Percentiles rank a stretch among this genome's conserved stretches.
Conservation (phyloP, 2,113 vertebrate species). For the Nymphicus hollandicus region DNA sequence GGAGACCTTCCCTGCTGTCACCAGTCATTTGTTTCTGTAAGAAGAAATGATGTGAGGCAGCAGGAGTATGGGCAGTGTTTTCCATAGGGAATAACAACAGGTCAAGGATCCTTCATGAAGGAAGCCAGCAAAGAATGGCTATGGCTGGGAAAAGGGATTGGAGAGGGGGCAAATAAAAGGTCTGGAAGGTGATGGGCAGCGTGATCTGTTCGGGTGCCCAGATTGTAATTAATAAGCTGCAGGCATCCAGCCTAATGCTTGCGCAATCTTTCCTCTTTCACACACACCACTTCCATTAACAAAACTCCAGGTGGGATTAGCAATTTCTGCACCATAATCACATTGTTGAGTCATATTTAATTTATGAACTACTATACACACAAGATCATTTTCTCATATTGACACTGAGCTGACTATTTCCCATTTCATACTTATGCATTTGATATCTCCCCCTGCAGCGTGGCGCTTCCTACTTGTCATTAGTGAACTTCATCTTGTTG, state of each 20-base stretch:
- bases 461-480: conserved; percentile 3
- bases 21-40: background rate
- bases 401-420: conserved; percentile 21
- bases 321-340: conserved; percentile 30
- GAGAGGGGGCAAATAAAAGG: background rate
- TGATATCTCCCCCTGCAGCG: conserved; percentile 13
- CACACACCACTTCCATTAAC: background rate
- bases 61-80: background rate
- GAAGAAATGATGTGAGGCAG: background rate
- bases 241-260: background rate
- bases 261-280: background rate
- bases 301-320: conserved; percentile 26
- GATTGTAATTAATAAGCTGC: background rate
- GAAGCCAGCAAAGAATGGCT: background rate
- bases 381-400: conserved; percentile 33
- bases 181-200: background rate
- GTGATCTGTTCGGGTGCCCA: background rate
- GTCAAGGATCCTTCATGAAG: background rate
- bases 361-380: conserved; percentile 29
- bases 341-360: conserved; percentile 50
- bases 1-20: background rate
- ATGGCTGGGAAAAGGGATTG: background rate
- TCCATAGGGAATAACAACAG: background rate
- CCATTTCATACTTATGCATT: conserved; percentile 30
- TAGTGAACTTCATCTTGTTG: conserved; percentile 35